phyloP scores from a whole-genome alignment of 2,797 vertebrate species.

The Dermochelys coriacea region DNA sequence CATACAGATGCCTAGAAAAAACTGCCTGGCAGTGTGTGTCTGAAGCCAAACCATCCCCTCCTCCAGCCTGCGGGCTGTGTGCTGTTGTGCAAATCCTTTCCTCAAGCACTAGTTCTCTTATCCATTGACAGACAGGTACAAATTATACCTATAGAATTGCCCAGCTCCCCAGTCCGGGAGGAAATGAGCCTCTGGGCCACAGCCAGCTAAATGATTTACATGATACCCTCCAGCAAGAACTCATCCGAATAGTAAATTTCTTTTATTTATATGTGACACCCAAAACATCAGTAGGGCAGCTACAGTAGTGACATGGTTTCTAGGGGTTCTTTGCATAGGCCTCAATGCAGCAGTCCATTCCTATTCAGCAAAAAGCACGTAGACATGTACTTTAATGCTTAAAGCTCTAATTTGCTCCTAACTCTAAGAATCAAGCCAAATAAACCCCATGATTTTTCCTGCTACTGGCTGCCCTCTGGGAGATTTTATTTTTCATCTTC shows the following conservation, averaged over 20 bases:
- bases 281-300: background rate
- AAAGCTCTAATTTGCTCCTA: background rate
- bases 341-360: background rate
- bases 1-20: background rate
- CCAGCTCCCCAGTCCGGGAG: background rate
- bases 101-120: background rate
- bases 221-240: background rate
- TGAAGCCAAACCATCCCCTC: background rate
- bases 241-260: background rate
- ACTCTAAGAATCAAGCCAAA: background rate
- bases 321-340: background rate
- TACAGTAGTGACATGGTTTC: background rate
- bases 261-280: background rate
- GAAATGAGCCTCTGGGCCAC: background rate
- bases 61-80: background rate
- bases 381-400: background rate
- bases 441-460: background rate
- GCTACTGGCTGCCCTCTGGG: background rate
- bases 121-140: background rate
- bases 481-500: background rate
- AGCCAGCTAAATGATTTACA: background rate
- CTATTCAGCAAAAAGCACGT: accelerated
- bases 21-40: accelerated
- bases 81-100: background rate
- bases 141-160: background rate